These are phyloP conservation scores for Vireo altiloquus DNA, from an alignment of 2,113 vertebrate species.

Conservation along the genomic window DNA sequence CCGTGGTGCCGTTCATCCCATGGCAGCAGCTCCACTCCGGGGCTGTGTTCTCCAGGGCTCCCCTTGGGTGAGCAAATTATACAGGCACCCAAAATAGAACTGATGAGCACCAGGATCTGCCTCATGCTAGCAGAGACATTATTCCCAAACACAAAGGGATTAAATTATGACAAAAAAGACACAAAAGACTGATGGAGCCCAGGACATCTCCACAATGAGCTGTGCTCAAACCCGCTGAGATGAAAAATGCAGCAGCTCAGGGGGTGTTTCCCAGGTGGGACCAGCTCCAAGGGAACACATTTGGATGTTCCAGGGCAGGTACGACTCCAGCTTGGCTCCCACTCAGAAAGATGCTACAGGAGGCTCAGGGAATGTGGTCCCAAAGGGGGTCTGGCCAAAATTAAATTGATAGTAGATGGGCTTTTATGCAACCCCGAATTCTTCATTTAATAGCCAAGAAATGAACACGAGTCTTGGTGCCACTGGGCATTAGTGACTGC, in stretches of 20 bases:
- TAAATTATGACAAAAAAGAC: not conserved
- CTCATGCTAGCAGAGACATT: not conserved
- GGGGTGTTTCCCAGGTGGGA: not conserved
- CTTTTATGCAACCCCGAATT: not conserved
- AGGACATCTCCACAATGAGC: not conserved
- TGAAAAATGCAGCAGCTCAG: not conserved
- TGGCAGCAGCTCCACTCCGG: not conserved
- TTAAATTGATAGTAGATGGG: rapidly evolving
- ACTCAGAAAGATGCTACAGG: not conserved
- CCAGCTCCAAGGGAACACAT: not conserved
- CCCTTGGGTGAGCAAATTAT: not conserved
- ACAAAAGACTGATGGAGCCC: not conserved
- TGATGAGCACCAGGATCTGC: not conserved
- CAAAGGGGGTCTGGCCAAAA: not conserved
- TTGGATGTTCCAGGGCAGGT: not conserved
- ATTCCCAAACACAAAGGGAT: not conserved
- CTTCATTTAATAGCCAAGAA: not conserved
- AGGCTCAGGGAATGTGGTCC: not conserved
- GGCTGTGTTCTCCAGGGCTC: not conserved
- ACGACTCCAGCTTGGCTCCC: not conserved
- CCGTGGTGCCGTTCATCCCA: not conserved
- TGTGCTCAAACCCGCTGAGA: rapidly evolving
- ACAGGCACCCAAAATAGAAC: not conserved
- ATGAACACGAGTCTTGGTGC: not conserved
- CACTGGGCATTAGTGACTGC: not conserved